Conservation (phyloP, 2,888 invertebrate species). For the Phorcus lineatus region DNA sequence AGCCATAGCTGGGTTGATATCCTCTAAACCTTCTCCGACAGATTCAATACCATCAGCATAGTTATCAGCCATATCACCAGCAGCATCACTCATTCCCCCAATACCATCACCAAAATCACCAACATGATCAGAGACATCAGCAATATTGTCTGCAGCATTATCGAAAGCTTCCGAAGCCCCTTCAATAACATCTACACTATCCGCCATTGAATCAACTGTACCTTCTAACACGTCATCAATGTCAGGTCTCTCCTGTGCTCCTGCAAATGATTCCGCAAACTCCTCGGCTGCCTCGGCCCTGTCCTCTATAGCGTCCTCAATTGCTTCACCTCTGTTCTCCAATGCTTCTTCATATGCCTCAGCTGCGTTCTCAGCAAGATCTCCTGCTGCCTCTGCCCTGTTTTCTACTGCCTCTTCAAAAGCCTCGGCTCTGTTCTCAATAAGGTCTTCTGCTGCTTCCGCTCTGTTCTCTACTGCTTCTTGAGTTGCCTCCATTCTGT, state of each 20-base stretch:
- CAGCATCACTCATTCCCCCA: not conserved
- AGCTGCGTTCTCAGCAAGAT: not conserved
- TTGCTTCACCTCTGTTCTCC: constrained; percentile 15
- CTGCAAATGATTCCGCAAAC: not conserved
- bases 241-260: not conserved
- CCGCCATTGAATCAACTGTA: not conserved
- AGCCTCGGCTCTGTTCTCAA: constrained; percentile 7
- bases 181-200: not conserved
- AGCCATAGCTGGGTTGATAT: not conserved
- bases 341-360: not conserved
- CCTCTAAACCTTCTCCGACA: not conserved
- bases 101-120: not conserved
- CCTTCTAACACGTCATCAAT: constrained; percentile 12
- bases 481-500: not conserved
- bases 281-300: not conserved
- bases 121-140: not conserved
- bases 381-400: not conserved
- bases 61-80: not conserved
- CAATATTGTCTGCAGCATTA: not conserved
- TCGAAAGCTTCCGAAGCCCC: not conserved
- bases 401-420: not conserved
- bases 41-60: not conserved
- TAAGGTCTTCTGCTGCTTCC: constrained; percentile 7
- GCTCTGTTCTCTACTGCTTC: constrained; percentile 10
- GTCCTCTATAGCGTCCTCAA: constrained; percentile 8